phyloP scores from a whole-genome alignment of 2,797 vertebrate species.

The Monodelphis domestica region DNA sequence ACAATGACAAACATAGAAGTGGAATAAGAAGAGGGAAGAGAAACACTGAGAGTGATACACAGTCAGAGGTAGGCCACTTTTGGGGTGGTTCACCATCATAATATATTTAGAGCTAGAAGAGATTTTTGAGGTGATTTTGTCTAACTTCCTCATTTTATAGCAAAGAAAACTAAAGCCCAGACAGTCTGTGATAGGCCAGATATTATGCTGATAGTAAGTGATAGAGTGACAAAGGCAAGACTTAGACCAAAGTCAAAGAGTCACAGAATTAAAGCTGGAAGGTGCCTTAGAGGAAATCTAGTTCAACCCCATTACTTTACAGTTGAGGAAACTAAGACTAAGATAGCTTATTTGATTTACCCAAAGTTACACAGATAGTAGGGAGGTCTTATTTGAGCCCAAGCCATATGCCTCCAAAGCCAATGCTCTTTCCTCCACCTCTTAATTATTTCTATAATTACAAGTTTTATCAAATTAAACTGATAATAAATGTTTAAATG shows the following conservation, averaged over 20 bases:
- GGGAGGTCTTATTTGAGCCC: background rate
- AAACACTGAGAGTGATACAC: background rate
- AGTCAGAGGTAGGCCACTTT: background rate
- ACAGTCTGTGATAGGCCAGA: too few species aligned
- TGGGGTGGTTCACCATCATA: background rate
- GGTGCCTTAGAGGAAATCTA: background rate
- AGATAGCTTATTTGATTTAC: too few species aligned
- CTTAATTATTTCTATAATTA: background rate
- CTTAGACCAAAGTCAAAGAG: background rate
- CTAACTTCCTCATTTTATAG: background rate
- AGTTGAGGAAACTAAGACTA: background rate
- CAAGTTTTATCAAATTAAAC: background rate
- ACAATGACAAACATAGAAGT: conserved; percentile 6
- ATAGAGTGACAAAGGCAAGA: too few species aligned
- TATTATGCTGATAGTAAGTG: too few species aligned
- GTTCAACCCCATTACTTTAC: background rate
- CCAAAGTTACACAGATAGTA: background rate
- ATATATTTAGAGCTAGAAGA: conserved; percentile 24
- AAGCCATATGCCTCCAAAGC: background rate
- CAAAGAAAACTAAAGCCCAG: too few species aligned
- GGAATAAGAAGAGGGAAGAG: background rate
- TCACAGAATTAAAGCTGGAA: background rate
- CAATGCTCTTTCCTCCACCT: background rate
- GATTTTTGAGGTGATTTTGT: background rate
- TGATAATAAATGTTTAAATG: background rate